Conservation (phyloP, 2,113 vertebrate species). For the Oceanites oceanicus region DNA sequence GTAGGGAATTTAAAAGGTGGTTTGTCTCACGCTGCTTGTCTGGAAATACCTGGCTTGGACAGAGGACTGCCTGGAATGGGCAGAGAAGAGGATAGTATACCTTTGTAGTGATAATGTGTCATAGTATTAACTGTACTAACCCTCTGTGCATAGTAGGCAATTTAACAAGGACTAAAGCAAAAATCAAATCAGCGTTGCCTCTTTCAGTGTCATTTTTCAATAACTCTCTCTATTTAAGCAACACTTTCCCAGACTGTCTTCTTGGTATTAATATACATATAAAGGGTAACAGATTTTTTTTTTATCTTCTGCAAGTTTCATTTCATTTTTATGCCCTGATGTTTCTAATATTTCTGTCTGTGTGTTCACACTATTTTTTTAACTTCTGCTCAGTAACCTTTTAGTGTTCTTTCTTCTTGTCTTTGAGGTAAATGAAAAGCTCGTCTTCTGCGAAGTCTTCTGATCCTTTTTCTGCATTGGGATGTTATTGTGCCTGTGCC, state of each 20-base stretch:
- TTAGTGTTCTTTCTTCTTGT: constrained; percentile 31
- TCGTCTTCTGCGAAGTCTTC: neutral
- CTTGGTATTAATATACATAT: neutral
- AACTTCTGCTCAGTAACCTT: constrained; percentile 10
- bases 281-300: neutral
- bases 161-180: neutral
- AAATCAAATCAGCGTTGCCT: neutral
- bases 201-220: neutral
- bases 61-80: neutral
- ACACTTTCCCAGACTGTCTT: neutral
- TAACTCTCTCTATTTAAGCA: neutral
- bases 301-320: neutral
- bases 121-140: neutral
- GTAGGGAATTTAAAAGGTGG: neutral
- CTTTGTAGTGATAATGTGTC: neutral
- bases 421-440: constrained; percentile 55
- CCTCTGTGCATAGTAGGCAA: neutral
- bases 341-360: neutral
- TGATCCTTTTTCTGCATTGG: constrained; percentile 31
- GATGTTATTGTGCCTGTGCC: constrained; percentile 11
- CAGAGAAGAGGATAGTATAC: neutral
- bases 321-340: neutral
- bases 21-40: neutral
- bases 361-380: neutral
- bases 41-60: neutral